Conservation (phyloP, 92 coral and sea anemone genomes). For the Chrysogorgia sp. region DNA sequence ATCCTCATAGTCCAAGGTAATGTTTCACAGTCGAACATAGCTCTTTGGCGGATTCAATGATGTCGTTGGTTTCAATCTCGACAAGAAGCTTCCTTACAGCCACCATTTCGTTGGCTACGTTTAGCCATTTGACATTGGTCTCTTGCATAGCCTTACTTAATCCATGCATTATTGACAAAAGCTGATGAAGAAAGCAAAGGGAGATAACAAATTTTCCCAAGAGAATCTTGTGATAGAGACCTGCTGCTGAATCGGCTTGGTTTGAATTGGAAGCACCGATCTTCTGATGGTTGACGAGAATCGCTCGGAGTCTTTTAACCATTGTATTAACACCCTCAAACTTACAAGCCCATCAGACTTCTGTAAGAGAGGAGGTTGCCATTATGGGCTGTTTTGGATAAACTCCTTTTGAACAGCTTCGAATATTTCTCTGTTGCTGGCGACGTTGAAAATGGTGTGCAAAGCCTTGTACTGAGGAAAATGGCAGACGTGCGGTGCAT, state of each 20-base stretch:
- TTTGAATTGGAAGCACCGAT: slow-evolving; percentile 14
- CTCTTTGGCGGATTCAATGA: slow-evolving; percentile 14
- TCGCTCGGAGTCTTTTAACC: slow-evolving; percentile 19
- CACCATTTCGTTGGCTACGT: slow-evolving; percentile 23
- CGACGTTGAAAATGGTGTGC: too few species aligned
- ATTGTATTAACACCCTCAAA: slow-evolving; percentile 32
- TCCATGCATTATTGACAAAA: slow-evolving; percentile 3
- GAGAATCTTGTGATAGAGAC: slow-evolving; percentile 35
- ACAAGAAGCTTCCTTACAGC: slow-evolving; percentile 23
- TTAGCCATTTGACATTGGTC: slow-evolving; percentile 17
- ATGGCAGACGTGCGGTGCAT: too few species aligned
- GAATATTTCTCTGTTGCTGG: slow-evolving; percentile 22
- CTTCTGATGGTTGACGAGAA: slow-evolving; percentile 28
- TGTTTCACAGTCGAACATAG: slow-evolving; percentile 23
- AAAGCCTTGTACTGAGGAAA: too few species aligned
- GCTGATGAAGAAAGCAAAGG: slow-evolving; percentile 29
- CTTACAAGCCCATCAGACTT: too few species aligned
- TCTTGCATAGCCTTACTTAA: slow-evolving; percentile 29
- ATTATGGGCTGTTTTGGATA: slow-evolving; percentile 27
- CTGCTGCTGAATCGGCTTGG: slow-evolving; percentile 32
- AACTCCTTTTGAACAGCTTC: slow-evolving; percentile 14
- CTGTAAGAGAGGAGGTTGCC: slow-evolving; percentile 28
- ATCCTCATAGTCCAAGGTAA: slow-evolving; percentile 13
- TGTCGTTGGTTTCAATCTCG: slow-evolving; percentile 13
- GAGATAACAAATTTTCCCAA: slow-evolving; percentile 14